A percentile compares a stretch with the other conserved stretches of the same genome.
Evolutionary conservation across 2,113 vertebrate genomes (phyloP).

Genomic region (Channa argus): DNA sequence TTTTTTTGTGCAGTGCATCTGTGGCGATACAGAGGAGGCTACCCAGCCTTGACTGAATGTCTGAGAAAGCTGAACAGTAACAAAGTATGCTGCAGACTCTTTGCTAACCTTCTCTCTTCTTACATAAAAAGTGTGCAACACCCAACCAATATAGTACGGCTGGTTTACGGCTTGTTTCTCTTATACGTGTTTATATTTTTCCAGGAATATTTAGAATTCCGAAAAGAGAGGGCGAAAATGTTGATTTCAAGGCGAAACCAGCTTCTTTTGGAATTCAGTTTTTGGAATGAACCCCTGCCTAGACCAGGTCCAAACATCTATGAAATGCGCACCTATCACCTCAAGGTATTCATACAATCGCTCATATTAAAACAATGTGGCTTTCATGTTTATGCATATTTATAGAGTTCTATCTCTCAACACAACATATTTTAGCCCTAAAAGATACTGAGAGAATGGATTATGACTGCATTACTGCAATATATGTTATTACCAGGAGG

Average conservation of each 20-base stretch:
- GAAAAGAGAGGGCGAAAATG: constrained; percentile 92
- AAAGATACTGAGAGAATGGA: too few species aligned
- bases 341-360: constrained; percentile 83
- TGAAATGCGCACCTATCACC: constrained; percentile 91
- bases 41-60: constrained; percentile 92
- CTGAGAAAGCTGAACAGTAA: constrained; percentile 90
- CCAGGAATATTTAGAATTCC: constrained; percentile 91
- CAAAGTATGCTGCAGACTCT: constrained; percentile 80
- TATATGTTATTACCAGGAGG: too few species aligned
- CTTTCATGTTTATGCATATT: too few species aligned
- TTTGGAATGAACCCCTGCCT: constrained; percentile 95
- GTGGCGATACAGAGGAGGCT: constrained; percentile 95
- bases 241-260: constrained; percentile 93
- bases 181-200: background rate
- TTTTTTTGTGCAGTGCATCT: constrained; percentile 89
- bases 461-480: too few species aligned
- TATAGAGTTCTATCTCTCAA: too few species aligned
- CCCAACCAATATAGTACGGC: too few species aligned
- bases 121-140: too few species aligned
- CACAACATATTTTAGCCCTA: too few species aligned
- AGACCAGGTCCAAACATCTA: constrained; percentile 92
- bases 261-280: constrained; percentile 96
- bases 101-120: background rate
- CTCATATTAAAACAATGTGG: too few species aligned
- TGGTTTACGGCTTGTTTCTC: too few species aligned